phyloP scores from a whole-genome alignment of 92 coral and sea anemone genomes.

The Nematostella vectensis region DNA sequence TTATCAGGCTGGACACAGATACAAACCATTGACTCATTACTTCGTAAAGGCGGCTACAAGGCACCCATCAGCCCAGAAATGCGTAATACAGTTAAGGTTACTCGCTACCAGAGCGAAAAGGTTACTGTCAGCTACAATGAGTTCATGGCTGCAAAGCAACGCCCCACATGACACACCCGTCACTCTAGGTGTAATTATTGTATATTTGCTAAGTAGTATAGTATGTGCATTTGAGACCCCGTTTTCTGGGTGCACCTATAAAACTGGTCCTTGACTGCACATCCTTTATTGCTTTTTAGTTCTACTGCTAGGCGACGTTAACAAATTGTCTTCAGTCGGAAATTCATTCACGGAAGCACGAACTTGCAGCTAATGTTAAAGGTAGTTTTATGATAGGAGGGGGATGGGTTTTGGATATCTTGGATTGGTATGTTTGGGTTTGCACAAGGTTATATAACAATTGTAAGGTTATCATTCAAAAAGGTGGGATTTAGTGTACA shows the following conservation, averaged over 20 bases:
- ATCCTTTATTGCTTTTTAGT: no score
- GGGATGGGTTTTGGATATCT: no score
- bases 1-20: constrained; percentile 90
- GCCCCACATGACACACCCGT: constrained; percentile 32
- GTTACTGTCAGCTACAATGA: constrained; percentile 88
- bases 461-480: no score
- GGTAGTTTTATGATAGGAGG: no score
- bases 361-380: no score
- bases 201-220: no score
- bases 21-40: constrained; percentile 88
- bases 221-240: no score
- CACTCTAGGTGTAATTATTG: constrained; percentile 23
- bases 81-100: constrained; percentile 84
- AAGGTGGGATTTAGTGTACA: no score
- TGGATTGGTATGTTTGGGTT: no score
- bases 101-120: constrained; percentile 98
- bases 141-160: constrained; percentile 70
- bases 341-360: not conserved
- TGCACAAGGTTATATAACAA: no score
- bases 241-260: no score
- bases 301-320: not conserved
- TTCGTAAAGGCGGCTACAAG: constrained; percentile 89
- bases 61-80: constrained; percentile 83
- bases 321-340: not conserved
- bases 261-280: no score